Percentiles rank a stretch among this genome's conserved stretches.
phyloP scores from a whole-genome alignment of 2,888 invertebrate species.

The Sesia apiformis region DNA sequence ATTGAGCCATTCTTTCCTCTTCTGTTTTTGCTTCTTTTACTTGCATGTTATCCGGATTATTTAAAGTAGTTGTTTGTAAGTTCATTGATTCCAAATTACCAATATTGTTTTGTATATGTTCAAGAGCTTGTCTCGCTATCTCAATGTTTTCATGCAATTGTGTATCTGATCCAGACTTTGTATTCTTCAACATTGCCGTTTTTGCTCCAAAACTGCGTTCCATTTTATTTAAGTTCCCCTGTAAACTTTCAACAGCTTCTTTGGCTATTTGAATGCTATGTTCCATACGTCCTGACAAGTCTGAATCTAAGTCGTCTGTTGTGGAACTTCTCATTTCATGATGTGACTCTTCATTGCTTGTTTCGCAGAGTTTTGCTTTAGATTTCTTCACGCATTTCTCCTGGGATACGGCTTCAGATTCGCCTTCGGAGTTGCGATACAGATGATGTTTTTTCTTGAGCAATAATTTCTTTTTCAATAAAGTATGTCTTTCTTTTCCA shows the following conservation, averaged over 20 bases:
- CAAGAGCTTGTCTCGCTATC: slow-evolving; percentile 41
- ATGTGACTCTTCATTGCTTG: slow-evolving; percentile 10
- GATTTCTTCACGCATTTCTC: slow-evolving; percentile 43
- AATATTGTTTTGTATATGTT: slow-evolving; percentile 42
- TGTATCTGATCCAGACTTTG: slow-evolving; percentile 23
- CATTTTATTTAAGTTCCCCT: slow-evolving; percentile 38
- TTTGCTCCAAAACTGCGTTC: slow-evolving; percentile 26
- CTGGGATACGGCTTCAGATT: slow-evolving; percentile 34
- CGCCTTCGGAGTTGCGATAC: slow-evolving; percentile 53
- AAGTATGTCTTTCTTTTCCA: not conserved
- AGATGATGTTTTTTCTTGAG: slow-evolving; percentile 47
- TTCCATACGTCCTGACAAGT: slow-evolving; percentile 34
- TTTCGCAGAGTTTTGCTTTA: slow-evolving; percentile 51
- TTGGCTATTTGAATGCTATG: slow-evolving; percentile 52
- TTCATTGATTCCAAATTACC: slow-evolving; percentile 37
- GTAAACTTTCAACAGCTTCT: slow-evolving; percentile 53
- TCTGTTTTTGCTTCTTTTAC: slow-evolving; percentile 26
- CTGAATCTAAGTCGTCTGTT: slow-evolving; percentile 17
- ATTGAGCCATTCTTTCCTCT: slow-evolving; percentile 42
- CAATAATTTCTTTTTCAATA: not conserved
- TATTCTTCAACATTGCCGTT: slow-evolving; percentile 19
- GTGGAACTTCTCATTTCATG: slow-evolving; percentile 15
- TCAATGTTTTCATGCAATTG: slow-evolving; percentile 49
- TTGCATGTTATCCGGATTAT: slow-evolving; percentile 22
- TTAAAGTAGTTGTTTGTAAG: slow-evolving; percentile 22